Base-by-base conservation (phyloP, 2,113 vertebrate genomes). In the Lates calcarifer region DNA sequence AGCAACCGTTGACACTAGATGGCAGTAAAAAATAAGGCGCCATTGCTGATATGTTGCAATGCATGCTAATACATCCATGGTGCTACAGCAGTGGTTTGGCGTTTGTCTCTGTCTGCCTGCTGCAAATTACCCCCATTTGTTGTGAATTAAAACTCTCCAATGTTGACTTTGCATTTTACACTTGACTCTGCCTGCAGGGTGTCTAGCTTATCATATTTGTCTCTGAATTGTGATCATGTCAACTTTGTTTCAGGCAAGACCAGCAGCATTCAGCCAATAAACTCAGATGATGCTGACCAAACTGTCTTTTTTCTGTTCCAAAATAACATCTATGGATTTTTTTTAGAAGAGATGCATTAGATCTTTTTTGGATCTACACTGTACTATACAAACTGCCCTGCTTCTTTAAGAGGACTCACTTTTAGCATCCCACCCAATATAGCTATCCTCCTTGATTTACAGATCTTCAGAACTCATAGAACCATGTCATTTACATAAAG, bases 21-120 rank as follows among this genome's bases (percentile, higher is more conserved):
- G 91, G 91, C 89, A 89, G 86, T 88, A 83, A 62, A 72, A 41
- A 81, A 47, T 55, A 81, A 83, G 61, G 24, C 41, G 71, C 20
- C n/a, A 20, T 1, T 53, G 24, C 18, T 45, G n/a, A 18, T 13
- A 55, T 15, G 33, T 55, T 13, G 0, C 5, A 28, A 20, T 26
- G 0, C 11, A 15, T 15, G 15, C n/a, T n/a, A n/a, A n/a, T n/a
- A n/a, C n/a, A n/a, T n/a, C n/a, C n/a, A n/a, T n/a, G n/a, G n/a
- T n/a, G n/a, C 17, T 24, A 22, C 20, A 31, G 1, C 9, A 31
- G 5, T 58, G 51, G 17, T 20, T 47, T 47, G 43, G 17, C 17
- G 3, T n/a, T 22, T 49, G 7, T 49, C 18, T 10, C 18, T 10
- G 20, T 49, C 20, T 49, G 45, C 9, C 15, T 18, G 15, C 5